phyloP scores from a whole-genome alignment of 2,888 invertebrate species.

The Hybos culiciformis region DNA sequence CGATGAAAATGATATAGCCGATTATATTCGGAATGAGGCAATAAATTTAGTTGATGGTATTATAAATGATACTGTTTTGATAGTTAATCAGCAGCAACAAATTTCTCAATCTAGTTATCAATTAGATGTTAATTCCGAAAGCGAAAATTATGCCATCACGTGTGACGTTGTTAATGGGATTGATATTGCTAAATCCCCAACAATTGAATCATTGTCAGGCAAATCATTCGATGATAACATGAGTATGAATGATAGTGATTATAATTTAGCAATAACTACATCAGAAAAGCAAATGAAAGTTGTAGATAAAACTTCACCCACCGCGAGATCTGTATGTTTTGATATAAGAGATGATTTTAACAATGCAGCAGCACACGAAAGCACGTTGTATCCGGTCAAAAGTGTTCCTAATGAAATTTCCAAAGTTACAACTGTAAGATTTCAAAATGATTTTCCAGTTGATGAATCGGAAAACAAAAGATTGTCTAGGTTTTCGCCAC shows the following conservation, averaged over 20 bases:
- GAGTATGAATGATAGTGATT: conserved; percentile 29
- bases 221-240: conserved; percentile 35
- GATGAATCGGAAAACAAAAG: not conserved
- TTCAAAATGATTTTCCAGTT: conserved; percentile 1
- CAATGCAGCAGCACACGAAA: no score
- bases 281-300: not conserved
- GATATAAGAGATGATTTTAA: no score
- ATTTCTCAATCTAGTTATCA: conserved; percentile 6
- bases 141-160: conserved; percentile 35
- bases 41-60: conserved; percentile 31
- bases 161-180: conserved; percentile 32
- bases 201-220: conserved; percentile 35
- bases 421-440: not conserved
- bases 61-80: conserved; percentile 32
- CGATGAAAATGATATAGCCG: conserved; percentile 4
- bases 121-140: conserved; percentile 27
- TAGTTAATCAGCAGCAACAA: conserved; percentile 26
- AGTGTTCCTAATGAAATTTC: not conserved
- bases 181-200: conserved; percentile 33
- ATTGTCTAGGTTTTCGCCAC: no score
- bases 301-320: no score
- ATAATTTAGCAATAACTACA: conserved; percentile 5
- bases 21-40: conserved; percentile 30
- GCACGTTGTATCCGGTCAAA: no score
- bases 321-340: no score